These are phyloP conservation scores for Cheilosia urbana DNA, from an alignment of 2,888 invertebrate species.

Conservation along the genomic window DNA sequence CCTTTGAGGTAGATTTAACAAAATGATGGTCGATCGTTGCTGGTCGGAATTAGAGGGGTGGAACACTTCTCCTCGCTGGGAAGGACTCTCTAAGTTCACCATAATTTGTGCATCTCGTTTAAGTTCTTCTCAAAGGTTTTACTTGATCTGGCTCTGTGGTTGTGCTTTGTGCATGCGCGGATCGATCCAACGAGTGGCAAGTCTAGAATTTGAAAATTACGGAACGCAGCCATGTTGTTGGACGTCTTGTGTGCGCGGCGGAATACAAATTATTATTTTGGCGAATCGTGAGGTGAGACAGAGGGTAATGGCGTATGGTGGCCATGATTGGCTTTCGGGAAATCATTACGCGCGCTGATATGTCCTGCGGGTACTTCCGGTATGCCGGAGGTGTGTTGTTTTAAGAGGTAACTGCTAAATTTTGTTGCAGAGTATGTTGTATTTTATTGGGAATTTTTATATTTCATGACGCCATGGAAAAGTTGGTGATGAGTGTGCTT, in stretches of 20 bases:
- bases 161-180: slow-evolving; percentile 26
- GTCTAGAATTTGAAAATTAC: slow-evolving; percentile 50
- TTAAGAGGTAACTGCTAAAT: background rate
- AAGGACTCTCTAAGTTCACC: slow-evolving; percentile 48
- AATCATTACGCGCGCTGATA: slow-evolving; percentile 1
- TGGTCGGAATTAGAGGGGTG: slow-evolving; percentile 59
- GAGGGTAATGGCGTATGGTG: slow-evolving; percentile 5
- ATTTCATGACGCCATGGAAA: too few species aligned
- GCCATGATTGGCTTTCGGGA: slow-evolving; percentile 23
- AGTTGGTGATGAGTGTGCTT: too few species aligned
- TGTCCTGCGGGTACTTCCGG: slow-evolving; percentile 21
- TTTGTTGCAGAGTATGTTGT: background rate
- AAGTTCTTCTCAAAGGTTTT: slow-evolving; percentile 61
- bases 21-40: slow-evolving; percentile 77
- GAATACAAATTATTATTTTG: slow-evolving; percentile 39
- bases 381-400: slow-evolving; percentile 8
- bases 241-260: background rate
- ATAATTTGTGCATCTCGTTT: slow-evolving; percentile 73
- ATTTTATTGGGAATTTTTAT: background rate
- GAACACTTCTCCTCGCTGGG: slow-evolving; percentile 24
- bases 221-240: slow-evolving; percentile 39
- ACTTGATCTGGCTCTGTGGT: slow-evolving; percentile 7
- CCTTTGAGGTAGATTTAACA: slow-evolving; percentile 83
- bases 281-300: slow-evolving; percentile 21
- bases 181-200: slow-evolving; percentile 14